These are phyloP conservation scores for Tiliqua scincoides DNA, from an alignment of 2,113 vertebrate genomes.

Conservation along the genomic window DNA sequence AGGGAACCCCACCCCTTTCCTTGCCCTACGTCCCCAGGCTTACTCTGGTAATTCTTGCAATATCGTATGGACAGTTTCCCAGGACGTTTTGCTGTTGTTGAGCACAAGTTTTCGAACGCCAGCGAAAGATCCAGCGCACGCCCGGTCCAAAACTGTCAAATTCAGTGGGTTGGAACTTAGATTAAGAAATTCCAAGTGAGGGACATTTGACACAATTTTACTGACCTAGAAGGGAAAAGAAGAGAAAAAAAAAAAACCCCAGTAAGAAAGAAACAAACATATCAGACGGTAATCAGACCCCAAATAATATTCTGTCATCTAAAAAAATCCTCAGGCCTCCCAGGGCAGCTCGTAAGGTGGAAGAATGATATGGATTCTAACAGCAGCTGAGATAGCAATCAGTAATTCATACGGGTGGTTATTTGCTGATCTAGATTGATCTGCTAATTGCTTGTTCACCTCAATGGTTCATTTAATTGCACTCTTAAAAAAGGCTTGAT, in stretches of 20 bases:
- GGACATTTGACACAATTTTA: constrained; percentile 95
- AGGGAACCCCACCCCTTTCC: background rate
- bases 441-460: constrained; percentile 67
- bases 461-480: constrained; percentile 69
- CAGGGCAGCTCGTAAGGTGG: constrained; percentile 26
- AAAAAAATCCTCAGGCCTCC: constrained; percentile 20
- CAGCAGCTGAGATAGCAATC: constrained; percentile 59
- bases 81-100: constrained; percentile 95
- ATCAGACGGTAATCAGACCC: constrained; percentile 66
- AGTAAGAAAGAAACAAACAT: constrained; percentile 46
- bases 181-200: constrained; percentile 95
- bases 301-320: constrained; percentile 37
- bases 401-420: constrained; percentile 71
- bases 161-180: constrained; percentile 97
- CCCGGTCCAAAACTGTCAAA: constrained; percentile 84
- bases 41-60: constrained; percentile 90
- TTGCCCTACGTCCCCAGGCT: constrained; percentile 52
- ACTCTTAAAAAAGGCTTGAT: constrained; percentile 57
- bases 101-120: constrained; percentile 92
- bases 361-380: constrained; percentile 39
- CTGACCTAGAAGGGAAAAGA: constrained; percentile 81
- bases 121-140: constrained; percentile 86
- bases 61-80: constrained; percentile 94
- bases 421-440: constrained; percentile 58
- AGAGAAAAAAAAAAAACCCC: background rate